Conservation (phyloP, 2,888 invertebrate species). For the Heteropelma amictum region DNA sequence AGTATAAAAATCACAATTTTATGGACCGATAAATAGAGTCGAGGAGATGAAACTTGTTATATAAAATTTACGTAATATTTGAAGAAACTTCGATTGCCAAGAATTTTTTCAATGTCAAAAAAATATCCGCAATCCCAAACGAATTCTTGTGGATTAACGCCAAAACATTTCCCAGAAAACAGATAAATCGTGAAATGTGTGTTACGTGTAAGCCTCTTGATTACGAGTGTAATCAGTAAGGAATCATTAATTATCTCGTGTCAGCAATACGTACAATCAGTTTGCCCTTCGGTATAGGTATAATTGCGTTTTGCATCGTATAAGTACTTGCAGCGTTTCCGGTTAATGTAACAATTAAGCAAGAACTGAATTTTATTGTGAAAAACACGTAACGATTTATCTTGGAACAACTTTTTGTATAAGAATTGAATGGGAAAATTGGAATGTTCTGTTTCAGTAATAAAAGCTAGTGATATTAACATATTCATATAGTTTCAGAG, state of each 20-base stretch:
- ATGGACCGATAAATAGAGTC: no score
- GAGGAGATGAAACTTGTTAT: no score
- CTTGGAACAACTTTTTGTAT: neutral
- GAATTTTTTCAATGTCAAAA: no score
- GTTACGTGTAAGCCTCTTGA: neutral
- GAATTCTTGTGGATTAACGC: neutral
- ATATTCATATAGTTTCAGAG: slow-evolving; percentile 79
- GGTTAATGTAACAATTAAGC: neutral
- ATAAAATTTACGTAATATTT: no score
- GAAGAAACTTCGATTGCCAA: no score
- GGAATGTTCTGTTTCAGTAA: neutral
- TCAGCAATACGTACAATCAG: slow-evolving; percentile 2
- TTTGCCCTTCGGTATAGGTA: neutral
- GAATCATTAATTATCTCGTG: slow-evolving; percentile 13
- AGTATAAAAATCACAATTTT: no score
- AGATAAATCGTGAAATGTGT: neutral
- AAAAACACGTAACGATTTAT: neutral
- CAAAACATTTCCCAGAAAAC: neutral
- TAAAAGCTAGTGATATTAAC: neutral
- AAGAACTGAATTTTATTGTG: neutral
- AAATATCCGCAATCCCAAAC: no score
- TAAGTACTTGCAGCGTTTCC: neutral
- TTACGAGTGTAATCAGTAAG: slow-evolving; percentile 1
- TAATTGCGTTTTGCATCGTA: neutral
- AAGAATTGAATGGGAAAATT: neutral